These are phyloP conservation scores for Hirtodrosophila duncani DNA, from an alignment of 2,888 invertebrate genomes.

Conservation along the genomic window DNA sequence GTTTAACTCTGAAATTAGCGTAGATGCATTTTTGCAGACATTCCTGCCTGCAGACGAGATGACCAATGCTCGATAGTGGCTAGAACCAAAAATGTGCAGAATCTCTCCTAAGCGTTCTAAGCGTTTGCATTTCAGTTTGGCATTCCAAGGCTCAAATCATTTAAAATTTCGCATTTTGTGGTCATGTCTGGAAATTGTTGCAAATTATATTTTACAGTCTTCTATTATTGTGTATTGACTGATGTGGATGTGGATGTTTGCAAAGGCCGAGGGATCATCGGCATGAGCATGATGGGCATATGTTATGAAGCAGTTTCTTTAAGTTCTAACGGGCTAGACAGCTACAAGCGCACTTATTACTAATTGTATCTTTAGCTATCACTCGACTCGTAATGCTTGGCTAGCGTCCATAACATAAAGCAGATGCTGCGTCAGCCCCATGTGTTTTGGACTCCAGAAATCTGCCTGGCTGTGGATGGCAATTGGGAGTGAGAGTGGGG, in stretches of 20 bases:
- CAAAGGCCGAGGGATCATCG: too few relatives aligned
- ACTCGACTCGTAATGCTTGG: slow-evolving; percentile 28
- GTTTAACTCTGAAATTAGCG: slow-evolving; percentile 72
- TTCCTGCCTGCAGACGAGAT: slow-evolving; percentile 51
- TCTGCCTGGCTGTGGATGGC: slow-evolving; percentile 41
- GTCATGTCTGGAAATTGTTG: too few relatives aligned
- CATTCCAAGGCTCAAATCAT: too few relatives aligned
- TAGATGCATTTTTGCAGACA: slow-evolving; percentile 64
- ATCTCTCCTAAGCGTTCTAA: too few relatives aligned
- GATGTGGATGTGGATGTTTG: too few relatives aligned
- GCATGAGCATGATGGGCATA: slow-evolving; percentile 17
- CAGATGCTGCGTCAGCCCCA: slow-evolving; percentile 46
- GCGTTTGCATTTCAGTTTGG: slow-evolving; percentile 13
- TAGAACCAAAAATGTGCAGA: too few relatives aligned
- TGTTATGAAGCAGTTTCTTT: slow-evolving; percentile 14
- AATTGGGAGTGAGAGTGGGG: slow-evolving; percentile 32
- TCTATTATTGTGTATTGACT: too few relatives aligned
- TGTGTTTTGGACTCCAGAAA: too few relatives aligned
- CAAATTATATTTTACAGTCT: too few relatives aligned
- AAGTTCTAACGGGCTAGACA: slow-evolving; percentile 38
- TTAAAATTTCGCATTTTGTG: too few relatives aligned
- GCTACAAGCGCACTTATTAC: slow-evolving; percentile 54
- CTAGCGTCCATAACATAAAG: slow-evolving; percentile 48
- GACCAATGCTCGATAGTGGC: slow-evolving; percentile 57
- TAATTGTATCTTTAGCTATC: slow-evolving; percentile 46